Base-by-base conservation (phyloP, 1,140 invertebrate genomes). In the Papilio glaucus region DNA sequence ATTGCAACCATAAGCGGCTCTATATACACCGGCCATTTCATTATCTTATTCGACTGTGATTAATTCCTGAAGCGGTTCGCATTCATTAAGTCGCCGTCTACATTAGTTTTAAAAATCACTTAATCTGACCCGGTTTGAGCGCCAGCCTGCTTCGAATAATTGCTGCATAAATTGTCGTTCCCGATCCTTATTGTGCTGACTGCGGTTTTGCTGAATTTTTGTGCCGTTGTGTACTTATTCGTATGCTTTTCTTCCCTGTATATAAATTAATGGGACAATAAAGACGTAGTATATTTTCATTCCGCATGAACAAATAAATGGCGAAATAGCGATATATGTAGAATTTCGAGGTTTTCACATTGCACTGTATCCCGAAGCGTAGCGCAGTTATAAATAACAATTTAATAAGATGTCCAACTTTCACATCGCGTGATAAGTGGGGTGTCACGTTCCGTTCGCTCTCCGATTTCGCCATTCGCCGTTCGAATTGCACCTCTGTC, bases 81-180 rank as follows among this genome's bases (percentile, higher is more conserved):
- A 81, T 90, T 88, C 82, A 87, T 87, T 88, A 86, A 85, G 78
- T 83, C 79, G 83, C 88, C 83, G 87, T 85, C 90, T 90, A 84
- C 85, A 90, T 91, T 90, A 89, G 86, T 88, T 89, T 87, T 85
- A 85, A 89, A 88, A 90, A 91, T 90, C 86, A 88, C 86, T 91
- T 89, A 86, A 89, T 89, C 85, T 89, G 89, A 90, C 86, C 87
- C 85, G 85, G 84, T 90, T 89, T 84, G 86, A 87, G 87, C 83
- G 86, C 76, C 81, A 86, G 84, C 78, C 79, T 83, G 87, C 87
- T 86, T 83, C 86, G 86, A 88, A 84, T 91, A 90, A 91, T 90
- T 90, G 87, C 88, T 86, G 87, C 85, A 91, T 90, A 90, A 91
- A 89, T 87, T 87, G 82, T 85, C 85, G 85, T 83, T 78, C 81